Evolutionary conservation across 1,140 invertebrate species (phyloP).

Genomic region (Lordiphosa collinella): DNA sequence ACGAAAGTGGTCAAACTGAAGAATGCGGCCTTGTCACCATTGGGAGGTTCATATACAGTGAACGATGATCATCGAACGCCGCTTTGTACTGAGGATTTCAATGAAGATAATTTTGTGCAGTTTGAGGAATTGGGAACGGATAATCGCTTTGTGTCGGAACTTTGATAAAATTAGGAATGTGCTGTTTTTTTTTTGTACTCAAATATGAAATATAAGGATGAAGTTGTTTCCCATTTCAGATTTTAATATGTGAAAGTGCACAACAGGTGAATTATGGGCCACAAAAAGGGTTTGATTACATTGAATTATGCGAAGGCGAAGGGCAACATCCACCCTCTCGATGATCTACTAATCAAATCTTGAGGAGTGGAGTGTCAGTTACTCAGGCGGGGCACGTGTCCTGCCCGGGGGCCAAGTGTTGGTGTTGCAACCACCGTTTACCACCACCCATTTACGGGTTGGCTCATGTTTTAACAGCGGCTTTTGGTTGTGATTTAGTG

Average conservation of each 20-base stretch:
- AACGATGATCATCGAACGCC: not conserved
- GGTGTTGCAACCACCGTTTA: conserved; percentile 9
- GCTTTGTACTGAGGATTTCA: conserved; percentile 20
- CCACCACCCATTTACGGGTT: conserved; percentile 45
- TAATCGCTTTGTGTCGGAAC: conserved; percentile 30
- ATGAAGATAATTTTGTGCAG: conserved; percentile 21
- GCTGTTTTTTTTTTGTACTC: no score
- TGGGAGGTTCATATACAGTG: not conserved
- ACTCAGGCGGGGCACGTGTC: conserved; percentile 7
- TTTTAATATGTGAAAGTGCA: not conserved
- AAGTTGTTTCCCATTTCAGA: not conserved
- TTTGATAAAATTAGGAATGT: not conserved
- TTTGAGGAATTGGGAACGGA: conserved; percentile 54
- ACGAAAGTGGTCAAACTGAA: conserved; percentile 22
- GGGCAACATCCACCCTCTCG: not conserved
- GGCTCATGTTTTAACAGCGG: conserved; percentile 73
- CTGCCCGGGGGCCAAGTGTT: not conserved
- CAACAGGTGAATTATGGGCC: not conserved
- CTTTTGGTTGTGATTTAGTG: conserved; percentile 77
- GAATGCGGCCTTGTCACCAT: not conserved
- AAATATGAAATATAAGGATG: no score
- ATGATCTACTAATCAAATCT: conserved; percentile 41
- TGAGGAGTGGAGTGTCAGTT: conserved; percentile 45
- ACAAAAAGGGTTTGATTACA: not conserved
- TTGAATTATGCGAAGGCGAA: conserved; percentile 12